Base-by-base conservation (phyloP, 1,140 invertebrate genomes). In the Galleria mellonella region DNA sequence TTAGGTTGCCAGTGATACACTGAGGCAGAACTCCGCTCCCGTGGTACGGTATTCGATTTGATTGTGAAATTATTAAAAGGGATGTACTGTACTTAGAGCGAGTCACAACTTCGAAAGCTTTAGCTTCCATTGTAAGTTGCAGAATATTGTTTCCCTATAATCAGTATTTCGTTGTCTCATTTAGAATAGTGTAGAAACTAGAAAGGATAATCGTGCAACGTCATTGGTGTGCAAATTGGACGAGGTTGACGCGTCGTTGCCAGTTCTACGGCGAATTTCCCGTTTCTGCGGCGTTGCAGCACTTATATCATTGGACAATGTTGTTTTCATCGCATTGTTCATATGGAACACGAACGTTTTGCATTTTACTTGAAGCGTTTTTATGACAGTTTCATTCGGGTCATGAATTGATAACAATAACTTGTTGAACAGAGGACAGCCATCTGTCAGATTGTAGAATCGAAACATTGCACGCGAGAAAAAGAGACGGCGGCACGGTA, bases 161-260 rank as follows among this genome's bases (percentile, higher is more conserved):
- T 84, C 79, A 84, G 79, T 84, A 84, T 84, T 84, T 72, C 67
- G 66, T 78, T 82, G 69, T 78, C 77, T 78, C 77, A 74, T 78
- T 73, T 68, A 75, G 70, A 72, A 72, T 82, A 79, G 58, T 77
- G 61, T 79, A 84, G 73, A 81, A 81, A 78, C 73, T 81, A 83
- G 77, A 79, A 82, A 78, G 75, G 75, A 82, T 82, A 79, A 73
- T 76, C 73, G 62, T 76, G 73, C 75, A 68, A 83, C 79, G 77
- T 84, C 79, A 82, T 68, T 78, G 45, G 65, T 64, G 62, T 67
- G 67, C 63, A 63, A 62, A 74, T 64, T 66, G 67, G 72, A 55
- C 68, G 70, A 73, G 68, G 62, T 66, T 72, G 62, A 57, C 27
- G 75, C 79, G 68, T 68, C 75, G 79, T 82, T 83, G 79, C 79